Evolutionary conservation across 2,113 vertebrate genomes (phyloP).

Genomic region (Lanius ludovicianus): DNA sequence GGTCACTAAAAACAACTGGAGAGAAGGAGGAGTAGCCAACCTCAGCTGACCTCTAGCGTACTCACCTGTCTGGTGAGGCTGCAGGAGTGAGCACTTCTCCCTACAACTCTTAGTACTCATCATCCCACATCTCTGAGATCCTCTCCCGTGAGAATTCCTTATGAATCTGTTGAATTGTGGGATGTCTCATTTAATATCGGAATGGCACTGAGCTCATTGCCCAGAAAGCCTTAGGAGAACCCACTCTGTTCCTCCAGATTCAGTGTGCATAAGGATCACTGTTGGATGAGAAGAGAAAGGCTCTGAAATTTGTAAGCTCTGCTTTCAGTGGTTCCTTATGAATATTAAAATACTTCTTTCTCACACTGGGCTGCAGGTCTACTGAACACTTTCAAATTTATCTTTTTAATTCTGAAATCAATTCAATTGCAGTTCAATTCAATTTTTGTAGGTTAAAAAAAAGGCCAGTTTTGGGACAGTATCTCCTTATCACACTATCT

Average conservation of each 20-base stretch:
- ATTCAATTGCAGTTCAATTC: neutral
- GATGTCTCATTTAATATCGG: neutral
- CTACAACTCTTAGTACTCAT: fast-evolving
- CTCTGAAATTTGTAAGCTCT: neutral
- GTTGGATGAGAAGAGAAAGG: neutral
- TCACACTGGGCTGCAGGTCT: neutral
- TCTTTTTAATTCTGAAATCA: neutral
- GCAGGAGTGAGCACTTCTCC: neutral
- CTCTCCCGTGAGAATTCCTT: neutral
- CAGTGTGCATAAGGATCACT: neutral
- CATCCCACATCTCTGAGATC: neutral
- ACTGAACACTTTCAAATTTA: neutral
- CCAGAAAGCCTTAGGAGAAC: neutral
- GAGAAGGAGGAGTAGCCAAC: neutral
- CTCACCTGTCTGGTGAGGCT: neutral
- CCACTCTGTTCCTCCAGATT: neutral
- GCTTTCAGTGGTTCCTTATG: neutral
- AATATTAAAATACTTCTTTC: neutral
- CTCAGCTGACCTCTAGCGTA: neutral
- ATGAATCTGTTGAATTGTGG: neutral
- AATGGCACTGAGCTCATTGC: fast-evolving
- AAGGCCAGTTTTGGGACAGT: neutral
- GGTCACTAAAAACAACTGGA: conserved; percentile 26
- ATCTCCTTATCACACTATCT: neutral
- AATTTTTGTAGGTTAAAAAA: neutral